A percentile compares a stretch with the other conserved stretches of the same genome.
Conservation (phyloP, 2,113 vertebrate species). For the Zootoca vivipara region DNA sequence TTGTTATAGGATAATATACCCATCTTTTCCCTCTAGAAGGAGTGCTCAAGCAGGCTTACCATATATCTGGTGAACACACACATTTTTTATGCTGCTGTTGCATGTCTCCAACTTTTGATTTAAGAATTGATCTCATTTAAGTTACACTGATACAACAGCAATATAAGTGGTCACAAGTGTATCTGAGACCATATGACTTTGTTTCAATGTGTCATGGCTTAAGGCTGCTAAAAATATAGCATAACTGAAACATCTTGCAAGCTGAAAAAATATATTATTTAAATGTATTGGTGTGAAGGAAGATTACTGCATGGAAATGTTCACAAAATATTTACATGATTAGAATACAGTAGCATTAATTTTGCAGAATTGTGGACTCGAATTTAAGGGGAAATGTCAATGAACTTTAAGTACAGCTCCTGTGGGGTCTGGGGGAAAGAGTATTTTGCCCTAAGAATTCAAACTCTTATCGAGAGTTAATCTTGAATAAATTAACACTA, state of each 20-base stretch:
- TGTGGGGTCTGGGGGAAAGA: neutral
- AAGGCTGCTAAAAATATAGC: neutral
- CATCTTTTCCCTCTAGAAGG: neutral
- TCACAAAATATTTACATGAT: neutral
- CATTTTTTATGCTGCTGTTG: neutral
- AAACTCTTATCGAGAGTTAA: too few species aligned
- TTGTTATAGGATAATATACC: neutral
- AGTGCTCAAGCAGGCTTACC: neutral
- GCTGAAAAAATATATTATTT: neutral
- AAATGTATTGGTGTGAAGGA: neutral
- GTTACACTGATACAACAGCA: too few species aligned
- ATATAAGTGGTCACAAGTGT: too few species aligned
- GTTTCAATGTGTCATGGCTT: neutral
- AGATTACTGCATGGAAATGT: neutral
- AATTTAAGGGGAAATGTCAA: neutral
- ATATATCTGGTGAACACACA: too few species aligned
- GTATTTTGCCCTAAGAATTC: neutral
- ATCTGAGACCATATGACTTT: too few species aligned
- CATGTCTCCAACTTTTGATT: neutral
- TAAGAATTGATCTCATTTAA: too few species aligned
- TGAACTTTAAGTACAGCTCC: too few species aligned
- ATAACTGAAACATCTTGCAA: neutral
- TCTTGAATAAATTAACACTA: neutral
- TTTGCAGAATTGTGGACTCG: accelerated
- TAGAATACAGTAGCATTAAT: neutral